Evolutionary conservation across 2,113 vertebrate species (phyloP).

Genomic region (Genyomyrus donnyi): DNA sequence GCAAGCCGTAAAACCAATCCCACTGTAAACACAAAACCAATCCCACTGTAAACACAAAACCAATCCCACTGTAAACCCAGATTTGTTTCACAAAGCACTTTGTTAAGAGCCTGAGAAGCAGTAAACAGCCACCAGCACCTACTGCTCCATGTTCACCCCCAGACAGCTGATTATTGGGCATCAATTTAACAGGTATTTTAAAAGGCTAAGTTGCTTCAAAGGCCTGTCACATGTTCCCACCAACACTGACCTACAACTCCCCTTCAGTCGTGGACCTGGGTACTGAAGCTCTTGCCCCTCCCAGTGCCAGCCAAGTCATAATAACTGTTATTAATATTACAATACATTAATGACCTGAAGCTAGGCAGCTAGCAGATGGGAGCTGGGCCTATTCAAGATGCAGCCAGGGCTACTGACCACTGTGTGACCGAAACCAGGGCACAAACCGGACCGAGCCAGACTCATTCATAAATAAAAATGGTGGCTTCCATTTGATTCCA

Average conservation of each 20-base stretch:
- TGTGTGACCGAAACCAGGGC: background rate
- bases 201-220: background rate
- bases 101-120: background rate
- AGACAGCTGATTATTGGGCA: background rate
- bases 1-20: background rate
- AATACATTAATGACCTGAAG: background rate
- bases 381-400: background rate
- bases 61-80: background rate
- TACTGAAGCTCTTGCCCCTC: background rate
- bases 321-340: background rate
- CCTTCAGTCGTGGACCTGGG: background rate
- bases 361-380: background rate
- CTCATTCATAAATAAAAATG: background rate
- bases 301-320: background rate
- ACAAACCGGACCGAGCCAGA: background rate
- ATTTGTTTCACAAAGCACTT: background rate
- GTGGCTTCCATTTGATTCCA: background rate
- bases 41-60: background rate
- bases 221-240: background rate
- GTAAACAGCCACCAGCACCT: background rate
- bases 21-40: background rate
- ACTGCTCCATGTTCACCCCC: background rate
- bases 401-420: background rate
- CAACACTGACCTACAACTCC: background rate
- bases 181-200: background rate